These are phyloP conservation scores for Volucella inflata DNA, from an alignment of 2,888 invertebrate genomes.

Conservation along the genomic window DNA sequence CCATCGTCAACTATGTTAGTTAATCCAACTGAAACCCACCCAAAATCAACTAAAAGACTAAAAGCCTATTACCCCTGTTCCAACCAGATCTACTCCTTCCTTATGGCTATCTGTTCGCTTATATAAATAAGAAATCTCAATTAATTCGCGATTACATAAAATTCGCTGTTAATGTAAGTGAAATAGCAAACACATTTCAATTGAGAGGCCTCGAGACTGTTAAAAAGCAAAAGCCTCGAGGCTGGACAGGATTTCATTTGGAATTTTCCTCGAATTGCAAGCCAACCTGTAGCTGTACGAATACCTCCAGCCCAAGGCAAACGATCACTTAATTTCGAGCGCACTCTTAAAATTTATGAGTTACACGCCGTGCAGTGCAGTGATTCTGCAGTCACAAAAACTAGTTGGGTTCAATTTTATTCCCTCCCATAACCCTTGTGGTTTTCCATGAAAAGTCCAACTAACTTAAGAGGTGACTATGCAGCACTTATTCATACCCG, in stretches of 20 bases:
- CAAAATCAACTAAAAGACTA: too few species aligned
- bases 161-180: slow-evolving; percentile 34
- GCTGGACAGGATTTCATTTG: slow-evolving; percentile 40
- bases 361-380: slow-evolving; percentile 6
- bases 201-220: slow-evolving; percentile 16
- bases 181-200: slow-evolving; percentile 56
- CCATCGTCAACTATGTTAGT: too few species aligned
- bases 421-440: slow-evolving; percentile 23
- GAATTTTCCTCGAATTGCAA: slow-evolving; percentile 21
- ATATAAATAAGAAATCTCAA: slow-evolving; percentile 56
- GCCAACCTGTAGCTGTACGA: background rate
- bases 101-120: slow-evolving; percentile 14
- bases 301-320: slow-evolving; percentile 14
- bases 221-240: slow-evolving; percentile 10
- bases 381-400: background rate
- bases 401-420: slow-evolving; percentile 1
- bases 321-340: slow-evolving; percentile 39
- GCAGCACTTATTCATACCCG: background rate
- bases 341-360: slow-evolving; percentile 40
- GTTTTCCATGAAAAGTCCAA: slow-evolving; percentile 10
- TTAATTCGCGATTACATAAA: slow-evolving; percentile 62
- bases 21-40: too few species aligned
- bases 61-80: too few species aligned
- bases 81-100: background rate
- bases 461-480: background rate